Evolutionary conservation across 2,113 vertebrate genomes (phyloP).

Genomic region (Puntigrus tetrazona): DNA sequence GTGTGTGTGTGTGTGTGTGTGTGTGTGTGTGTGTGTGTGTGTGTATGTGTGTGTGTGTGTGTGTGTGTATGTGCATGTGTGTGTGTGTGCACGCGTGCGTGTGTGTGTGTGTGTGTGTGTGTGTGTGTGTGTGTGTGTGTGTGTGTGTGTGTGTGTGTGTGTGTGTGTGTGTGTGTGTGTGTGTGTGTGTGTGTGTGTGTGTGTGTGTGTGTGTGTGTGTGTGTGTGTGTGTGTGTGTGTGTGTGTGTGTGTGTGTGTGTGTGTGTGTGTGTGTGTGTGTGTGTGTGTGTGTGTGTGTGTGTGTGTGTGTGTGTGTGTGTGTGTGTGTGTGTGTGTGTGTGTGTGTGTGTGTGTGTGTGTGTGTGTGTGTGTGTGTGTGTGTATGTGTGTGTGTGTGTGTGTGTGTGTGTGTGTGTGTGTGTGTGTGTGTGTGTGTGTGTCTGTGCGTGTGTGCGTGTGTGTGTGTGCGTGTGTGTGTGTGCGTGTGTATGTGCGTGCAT

Average conservation of each 20-base stretch:
- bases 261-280: neutral
- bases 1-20: neutral
- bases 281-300: neutral
- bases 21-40: neutral
- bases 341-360: slow-evolving; percentile 27
- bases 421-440: neutral
- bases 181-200: neutral
- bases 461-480: neutral
- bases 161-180: slow-evolving; percentile 18
- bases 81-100: no score
- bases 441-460: slow-evolving; percentile 26
- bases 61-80: no score
- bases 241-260: slow-evolving; percentile 15
- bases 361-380: neutral
- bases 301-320: slow-evolving; percentile 31
- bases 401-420: slow-evolving; percentile 18
- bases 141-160: slow-evolving; percentile 1
- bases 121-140: neutral
- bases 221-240: neutral
- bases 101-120: slow-evolving; percentile 27
- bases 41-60: neutral
- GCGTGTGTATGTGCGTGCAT: neutral
- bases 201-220: slow-evolving; percentile 34
- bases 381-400: neutral
- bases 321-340: neutral